These are phyloP conservation scores for Hipparchia sbordonii DNA, from an alignment of 2,888 invertebrate genomes.

Conservation along the genomic window DNA sequence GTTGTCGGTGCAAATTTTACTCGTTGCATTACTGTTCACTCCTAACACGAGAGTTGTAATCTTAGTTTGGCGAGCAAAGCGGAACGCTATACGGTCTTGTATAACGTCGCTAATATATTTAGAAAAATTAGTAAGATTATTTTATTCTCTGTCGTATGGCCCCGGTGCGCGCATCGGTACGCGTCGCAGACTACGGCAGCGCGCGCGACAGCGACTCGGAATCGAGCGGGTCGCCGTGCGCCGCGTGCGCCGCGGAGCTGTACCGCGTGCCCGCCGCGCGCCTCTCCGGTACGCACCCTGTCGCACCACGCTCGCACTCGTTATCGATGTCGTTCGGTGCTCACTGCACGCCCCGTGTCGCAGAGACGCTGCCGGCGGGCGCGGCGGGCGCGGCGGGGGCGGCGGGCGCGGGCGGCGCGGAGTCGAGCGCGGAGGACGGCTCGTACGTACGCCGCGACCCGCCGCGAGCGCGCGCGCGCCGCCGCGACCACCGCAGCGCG, in stretches of 20 bases:
- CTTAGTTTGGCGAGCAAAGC: too few species aligned
- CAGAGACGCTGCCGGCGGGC: slow-evolving; percentile 56
- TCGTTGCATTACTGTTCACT: too few species aligned
- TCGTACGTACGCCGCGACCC: slow-evolving; percentile 46
- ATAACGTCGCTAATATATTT: too few species aligned
- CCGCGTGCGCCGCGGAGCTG: slow-evolving; percentile 64
- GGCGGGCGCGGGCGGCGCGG: slow-evolving; percentile 43
- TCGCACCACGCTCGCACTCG: slow-evolving; percentile 57
- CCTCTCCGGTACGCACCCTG: slow-evolving; percentile 54
- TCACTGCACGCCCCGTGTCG: slow-evolving; percentile 40
- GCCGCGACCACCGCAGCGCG: slow-evolving; percentile 37
- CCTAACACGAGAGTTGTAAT: too few species aligned
- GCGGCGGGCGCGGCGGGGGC: slow-evolving; percentile 40
- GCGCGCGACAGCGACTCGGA: slow-evolving; percentile 64
- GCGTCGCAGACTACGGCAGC: slow-evolving; percentile 51
- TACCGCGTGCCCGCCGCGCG: slow-evolving; percentile 62
- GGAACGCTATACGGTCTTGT: too few species aligned
- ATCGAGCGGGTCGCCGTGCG: slow-evolving; percentile 73
- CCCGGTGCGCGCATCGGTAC: too few species aligned
- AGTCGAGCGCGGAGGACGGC: slow-evolving; percentile 62
- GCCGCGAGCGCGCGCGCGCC: slow-evolving; percentile 48
- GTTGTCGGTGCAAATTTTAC: too few species aligned
- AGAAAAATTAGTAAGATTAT: not conserved
- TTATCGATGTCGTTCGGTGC: slow-evolving; percentile 66
- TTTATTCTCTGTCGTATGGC: too few species aligned